Evolutionary conservation across 1,140 invertebrate genomes (phyloP).

Genomic region (Galendromus occidentalis): DNA sequence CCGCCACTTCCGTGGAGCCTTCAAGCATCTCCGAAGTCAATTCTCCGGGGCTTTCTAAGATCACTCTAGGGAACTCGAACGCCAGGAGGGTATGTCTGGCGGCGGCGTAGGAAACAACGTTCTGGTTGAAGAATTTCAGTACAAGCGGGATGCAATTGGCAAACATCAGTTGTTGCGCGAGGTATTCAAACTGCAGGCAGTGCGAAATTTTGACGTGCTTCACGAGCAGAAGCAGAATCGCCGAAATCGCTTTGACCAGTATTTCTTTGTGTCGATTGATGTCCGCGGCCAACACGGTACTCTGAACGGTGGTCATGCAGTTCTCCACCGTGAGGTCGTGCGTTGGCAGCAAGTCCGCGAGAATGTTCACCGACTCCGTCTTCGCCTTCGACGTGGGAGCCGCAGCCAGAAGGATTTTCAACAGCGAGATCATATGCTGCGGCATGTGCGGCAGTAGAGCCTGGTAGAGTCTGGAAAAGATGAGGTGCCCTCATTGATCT

Average conservation of each 20-base stretch:
- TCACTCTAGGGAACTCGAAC: conserved; percentile 8
- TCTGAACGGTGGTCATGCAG: conserved; percentile 78
- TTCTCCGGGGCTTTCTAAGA: conserved; percentile 35
- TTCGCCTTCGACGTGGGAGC: conserved; percentile 94
- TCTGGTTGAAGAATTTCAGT: conserved; percentile 97
- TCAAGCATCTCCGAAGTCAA: conserved; percentile 54
- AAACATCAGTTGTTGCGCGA: conserved; percentile 95
- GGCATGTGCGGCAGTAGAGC: conserved; percentile 77
- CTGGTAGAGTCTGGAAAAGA: conserved; percentile 50
- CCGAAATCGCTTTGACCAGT: conserved; percentile 91
- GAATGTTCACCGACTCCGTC: conserved; percentile 93
- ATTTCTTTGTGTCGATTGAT: conserved; percentile 97
- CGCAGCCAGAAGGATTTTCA: conserved; percentile 91
- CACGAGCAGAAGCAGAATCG: conserved; percentile 68
- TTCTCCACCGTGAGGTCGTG: neutral
- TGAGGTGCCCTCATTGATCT: neutral
- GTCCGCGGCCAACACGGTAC: conserved; percentile 87
- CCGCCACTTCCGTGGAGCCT: neutral
- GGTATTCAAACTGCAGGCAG: conserved; percentile 97
- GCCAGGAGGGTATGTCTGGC: conserved; percentile 56
- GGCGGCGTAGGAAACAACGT: conserved; percentile 82
- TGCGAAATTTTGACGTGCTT: conserved; percentile 99
- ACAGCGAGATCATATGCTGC: conserved; percentile 85
- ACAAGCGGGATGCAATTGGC: conserved; percentile 97
- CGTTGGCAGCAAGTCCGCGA: conserved; percentile 74